phyloP scores from a whole-genome alignment of 2,113 vertebrate genomes.

The Etheostoma cragini region DNA sequence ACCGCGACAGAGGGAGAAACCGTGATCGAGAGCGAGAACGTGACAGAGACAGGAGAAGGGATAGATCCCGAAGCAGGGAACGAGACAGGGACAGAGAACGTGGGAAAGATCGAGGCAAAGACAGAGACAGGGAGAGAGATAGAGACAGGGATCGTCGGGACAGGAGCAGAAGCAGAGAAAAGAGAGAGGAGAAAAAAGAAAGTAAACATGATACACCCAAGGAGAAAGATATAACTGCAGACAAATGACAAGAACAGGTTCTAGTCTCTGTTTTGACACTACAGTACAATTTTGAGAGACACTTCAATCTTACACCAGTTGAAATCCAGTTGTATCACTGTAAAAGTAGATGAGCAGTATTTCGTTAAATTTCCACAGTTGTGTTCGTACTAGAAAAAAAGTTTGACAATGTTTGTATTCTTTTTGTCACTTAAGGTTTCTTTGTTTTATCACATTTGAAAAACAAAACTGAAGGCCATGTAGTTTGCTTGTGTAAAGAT shows the following conservation, averaged over 20 bases:
- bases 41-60: constrained; percentile 71
- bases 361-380: constrained; percentile 60
- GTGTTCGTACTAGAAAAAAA: constrained; percentile 46
- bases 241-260: constrained; percentile 73
- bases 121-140: constrained; percentile 76
- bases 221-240: constrained; percentile 81
- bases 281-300: constrained; percentile 28
- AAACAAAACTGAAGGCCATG: constrained; percentile 38
- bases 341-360: constrained; percentile 65
- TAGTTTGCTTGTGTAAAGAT: constrained; percentile 55
- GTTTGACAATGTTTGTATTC: constrained; percentile 65
- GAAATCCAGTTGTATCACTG: constrained; percentile 31
- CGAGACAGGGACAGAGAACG: constrained; percentile 56
- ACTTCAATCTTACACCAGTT: constrained; percentile 22
- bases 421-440: constrained; percentile 56
- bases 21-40: constrained; percentile 63
- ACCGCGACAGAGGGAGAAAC: constrained; percentile 59
- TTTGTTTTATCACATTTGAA: constrained; percentile 60
- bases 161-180: constrained; percentile 85
- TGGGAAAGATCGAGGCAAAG: constrained; percentile 37
- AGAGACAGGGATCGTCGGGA: constrained; percentile 80
- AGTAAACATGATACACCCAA: constrained; percentile 83
- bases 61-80: constrained; percentile 55
- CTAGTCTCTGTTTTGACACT: constrained; percentile 63
- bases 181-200: constrained; percentile 87